Percentiles rank a stretch among this genome's conserved stretches.
Conservation (phyloP, 2,888 invertebrate species). For the Xestia rhomboidea region DNA sequence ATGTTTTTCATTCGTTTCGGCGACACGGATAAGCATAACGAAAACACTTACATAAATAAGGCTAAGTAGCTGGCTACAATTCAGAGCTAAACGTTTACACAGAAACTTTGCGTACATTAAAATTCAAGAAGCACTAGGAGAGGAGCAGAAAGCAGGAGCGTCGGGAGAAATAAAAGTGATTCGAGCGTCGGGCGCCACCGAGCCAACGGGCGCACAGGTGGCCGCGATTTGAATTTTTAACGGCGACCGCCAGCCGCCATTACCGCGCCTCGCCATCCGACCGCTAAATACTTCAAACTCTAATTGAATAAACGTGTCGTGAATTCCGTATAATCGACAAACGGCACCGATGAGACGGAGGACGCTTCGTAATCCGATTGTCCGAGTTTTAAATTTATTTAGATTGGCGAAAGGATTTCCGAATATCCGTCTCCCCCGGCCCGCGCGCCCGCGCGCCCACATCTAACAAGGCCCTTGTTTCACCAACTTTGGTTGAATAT, state of each 20-base stretch:
- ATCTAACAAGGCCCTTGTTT: constrained; percentile 74
- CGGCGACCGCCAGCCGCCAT: constrained; percentile 62
- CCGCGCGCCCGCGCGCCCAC: neutral
- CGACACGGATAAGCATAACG: constrained; percentile 19
- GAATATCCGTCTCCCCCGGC: constrained; percentile 48
- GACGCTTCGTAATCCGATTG: constrained; percentile 70
- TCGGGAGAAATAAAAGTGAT: constrained; percentile 60
- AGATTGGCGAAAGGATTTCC: constrained; percentile 74
- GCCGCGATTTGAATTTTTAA: constrained; percentile 70
- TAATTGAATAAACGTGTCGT: constrained; percentile 86
- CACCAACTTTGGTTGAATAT: constrained; percentile 70
- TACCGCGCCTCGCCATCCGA: constrained; percentile 64
- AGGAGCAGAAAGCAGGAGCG: constrained; percentile 35
- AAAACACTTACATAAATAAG: constrained; percentile 28
- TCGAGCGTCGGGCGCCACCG: constrained; percentile 33
- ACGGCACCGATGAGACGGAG: constrained; percentile 71
- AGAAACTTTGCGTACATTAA: constrained; percentile 41
- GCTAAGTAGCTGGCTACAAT: constrained; percentile 19
- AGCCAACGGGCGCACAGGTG: constrained; percentile 56
- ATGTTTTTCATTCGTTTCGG: constrained; percentile 32
- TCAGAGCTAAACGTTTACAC: constrained; percentile 33
- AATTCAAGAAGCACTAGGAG: constrained; percentile 53
- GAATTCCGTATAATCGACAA: constrained; percentile 79
- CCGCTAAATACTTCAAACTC: constrained; percentile 82
- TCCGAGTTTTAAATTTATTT: constrained; percentile 77